Evolutionary conservation across 2,113 vertebrate genomes (phyloP), one percentile per base, ranked within the genome.

Genomic region (Pseudolaguvia tuberculata): DNA sequence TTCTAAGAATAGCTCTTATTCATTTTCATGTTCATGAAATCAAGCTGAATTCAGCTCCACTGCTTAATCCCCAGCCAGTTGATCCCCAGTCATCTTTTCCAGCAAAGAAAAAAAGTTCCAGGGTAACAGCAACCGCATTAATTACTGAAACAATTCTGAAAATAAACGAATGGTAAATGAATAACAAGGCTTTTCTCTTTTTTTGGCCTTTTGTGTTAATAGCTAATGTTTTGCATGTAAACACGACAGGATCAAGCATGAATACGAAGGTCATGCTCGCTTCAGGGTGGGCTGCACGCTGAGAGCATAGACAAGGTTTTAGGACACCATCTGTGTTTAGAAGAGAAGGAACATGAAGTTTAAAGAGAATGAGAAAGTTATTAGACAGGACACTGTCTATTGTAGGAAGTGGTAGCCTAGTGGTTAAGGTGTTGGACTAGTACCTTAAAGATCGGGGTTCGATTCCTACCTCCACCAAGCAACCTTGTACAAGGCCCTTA

Each of bases 321-420:
- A 25, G 45, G 42, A 52, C 53, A 57, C 53, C 53, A 71, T 71
- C 70, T 71, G 70, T 56, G 9, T 71, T 71, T 71, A 7, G 39
- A 71, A 20, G 45, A 57, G 53, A 42, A 42, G 14, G 12, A 58
- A 71, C 12, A 7, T 27, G 9, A 58, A 23, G 23, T 12, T 29
- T 23, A 47, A 21, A 71, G 35, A 47, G 9, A 56, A 39, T 57
- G 17, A 42, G 47, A 8, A 17, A 21, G 10, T 39, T 35, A 53
- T 70, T 53, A 53, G 20, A 15, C n/a, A 56, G 18, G n/a, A 0
- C 31, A 9, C 52, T 10, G 39, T 42, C 39, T 8, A 42, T 1
- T 6, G 39, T 9, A 42, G 39, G n/a, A n/a, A n/a, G n/a, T n/a
- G n/a, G n/a, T n/a, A n/a, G n/a, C n/a, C n/a, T n/a, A n/a, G n/a